Conservation (phyloP, 2,797 vertebrate genomes). For the Xenops minutus region DNA sequence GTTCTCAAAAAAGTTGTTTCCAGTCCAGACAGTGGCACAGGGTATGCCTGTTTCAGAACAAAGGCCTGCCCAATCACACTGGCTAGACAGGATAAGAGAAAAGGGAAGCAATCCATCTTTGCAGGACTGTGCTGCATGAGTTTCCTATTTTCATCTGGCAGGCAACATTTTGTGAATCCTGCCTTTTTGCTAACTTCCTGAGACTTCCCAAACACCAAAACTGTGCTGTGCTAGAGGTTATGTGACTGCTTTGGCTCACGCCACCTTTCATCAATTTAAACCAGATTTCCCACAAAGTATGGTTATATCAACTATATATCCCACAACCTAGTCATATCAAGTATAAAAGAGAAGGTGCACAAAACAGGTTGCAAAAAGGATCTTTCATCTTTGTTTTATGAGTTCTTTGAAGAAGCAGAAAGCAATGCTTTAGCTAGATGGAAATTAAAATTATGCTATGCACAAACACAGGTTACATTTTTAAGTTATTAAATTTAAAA, state of each 20-base stretch:
- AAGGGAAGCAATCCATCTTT: background rate
- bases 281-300: background rate
- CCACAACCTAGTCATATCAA: background rate
- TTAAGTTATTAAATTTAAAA: background rate
- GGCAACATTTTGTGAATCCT: background rate
- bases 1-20: background rate
- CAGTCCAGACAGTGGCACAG: background rate
- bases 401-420: slow-evolving; percentile 20
- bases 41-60: background rate
- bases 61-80: background rate
- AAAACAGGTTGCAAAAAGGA: background rate
- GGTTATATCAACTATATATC: background rate
- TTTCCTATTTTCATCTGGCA: background rate
- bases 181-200: background rate
- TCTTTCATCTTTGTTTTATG: slow-evolving; percentile 25
- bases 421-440: slow-evolving; percentile 39
- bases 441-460: background rate
- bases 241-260: background rate
- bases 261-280: background rate
- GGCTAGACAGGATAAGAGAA: background rate
- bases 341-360: background rate
- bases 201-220: background rate
- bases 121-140: background rate
- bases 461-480: slow-evolving; percentile 42
- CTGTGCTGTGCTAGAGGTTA: background rate